These are phyloP conservation scores for Brachypodius melanocephalos DNA, from an alignment of 2,113 vertebrate species.

Conservation along the genomic window DNA sequence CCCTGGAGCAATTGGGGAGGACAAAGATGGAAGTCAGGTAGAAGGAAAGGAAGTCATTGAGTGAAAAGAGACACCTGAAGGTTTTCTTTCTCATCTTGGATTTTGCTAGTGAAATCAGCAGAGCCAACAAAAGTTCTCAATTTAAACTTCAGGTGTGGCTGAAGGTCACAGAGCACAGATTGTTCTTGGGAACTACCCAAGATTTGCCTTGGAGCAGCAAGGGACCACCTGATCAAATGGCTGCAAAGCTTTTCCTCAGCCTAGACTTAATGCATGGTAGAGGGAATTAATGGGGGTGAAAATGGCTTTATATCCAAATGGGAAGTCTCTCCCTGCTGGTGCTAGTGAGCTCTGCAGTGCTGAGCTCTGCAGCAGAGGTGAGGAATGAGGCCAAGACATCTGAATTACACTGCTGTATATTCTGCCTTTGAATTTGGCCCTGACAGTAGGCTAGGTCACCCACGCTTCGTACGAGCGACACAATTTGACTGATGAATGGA, in stretches of 20 bases:
- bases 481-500: not conserved
- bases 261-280: not conserved
- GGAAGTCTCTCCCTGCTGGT: not conserved
- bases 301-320: not conserved
- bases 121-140: not conserved
- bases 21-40: not conserved
- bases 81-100: not conserved
- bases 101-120: not conserved
- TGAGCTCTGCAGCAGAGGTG: not conserved
- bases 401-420: not conserved
- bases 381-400: conserved; percentile 22
- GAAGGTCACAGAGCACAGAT: not conserved
- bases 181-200: not conserved
- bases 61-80: not conserved
- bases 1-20: not conserved
- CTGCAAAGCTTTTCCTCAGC: not conserved
- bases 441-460: not conserved
- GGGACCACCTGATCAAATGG: not conserved
- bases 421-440: not conserved
- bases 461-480: not conserved
- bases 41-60: not conserved
- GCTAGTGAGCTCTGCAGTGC: not conserved
- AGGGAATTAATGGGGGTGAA: not conserved
- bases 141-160: not conserved
- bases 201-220: not conserved